Evolutionary conservation across 1,140 invertebrate species (phyloP), one percentile per base, ranked within the genome.

Genomic region (Teleopsis dalmanni): DNA sequence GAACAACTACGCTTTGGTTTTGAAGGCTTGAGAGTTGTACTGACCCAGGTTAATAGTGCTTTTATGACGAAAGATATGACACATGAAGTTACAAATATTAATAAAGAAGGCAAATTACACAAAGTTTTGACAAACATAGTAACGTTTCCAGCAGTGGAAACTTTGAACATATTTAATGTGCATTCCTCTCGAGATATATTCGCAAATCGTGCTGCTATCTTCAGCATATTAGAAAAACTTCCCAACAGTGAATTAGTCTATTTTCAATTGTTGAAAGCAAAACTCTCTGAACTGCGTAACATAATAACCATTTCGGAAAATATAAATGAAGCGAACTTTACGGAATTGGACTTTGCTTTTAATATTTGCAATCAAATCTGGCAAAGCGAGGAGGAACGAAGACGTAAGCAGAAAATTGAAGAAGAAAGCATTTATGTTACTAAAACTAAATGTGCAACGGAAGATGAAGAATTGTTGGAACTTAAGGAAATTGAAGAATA

Each of bases 391-490:
- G 79, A 90, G 58, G 76, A 81, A 44, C 77, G 81, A 36, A 78
- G 78, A 19, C 78, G 83, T 53, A 74, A 75, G 53, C 79, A 81
- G 53, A 80, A 85, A 52, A 75, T 77, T 27, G 85, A 90, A 56
- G 81, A 89, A 46, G 84, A 90, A 40, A 85, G 81, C 57, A 65
- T 95, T 9, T 97, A 91, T 71, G 80, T 83, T 48, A 88, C 82
- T 25, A 91, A 86, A 75, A 78, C 75, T 1, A 76, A 78, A 58
- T 78, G 77, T 41, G 76, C 80, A 51, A 73, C 75, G 23, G 72
- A 80, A 60, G 79, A 82, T 6, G 89, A 94, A 52, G 88, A 93
- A 35, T 80, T 88, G 52, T 77, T 81, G 48, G 78, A 82, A 1
- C 72, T 80, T 34, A 61, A 76, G 21, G 87, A 92, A 58, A 80